Evolutionary conservation across 2,113 vertebrate genomes (phyloP), one percentile per base, ranked within the genome.

Genomic region (Platycercus adscitus): DNA sequence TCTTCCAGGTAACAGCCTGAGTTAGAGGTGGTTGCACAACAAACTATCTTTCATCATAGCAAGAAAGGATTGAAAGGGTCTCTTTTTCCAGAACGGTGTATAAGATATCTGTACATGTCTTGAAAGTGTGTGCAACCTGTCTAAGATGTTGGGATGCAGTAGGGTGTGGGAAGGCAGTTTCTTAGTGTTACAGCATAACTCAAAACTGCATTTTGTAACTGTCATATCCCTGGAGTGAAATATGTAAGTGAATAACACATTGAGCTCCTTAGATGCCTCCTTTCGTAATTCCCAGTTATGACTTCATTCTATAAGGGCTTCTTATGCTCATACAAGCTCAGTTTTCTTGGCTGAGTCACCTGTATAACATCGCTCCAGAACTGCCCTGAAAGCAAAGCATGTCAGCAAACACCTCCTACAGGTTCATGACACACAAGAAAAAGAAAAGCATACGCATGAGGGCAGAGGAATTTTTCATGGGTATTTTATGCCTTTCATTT

Each of bases 351-450:
- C 65, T 73, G 72, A 93, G 61, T 88, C 95, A 91, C 68, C 86
- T 7, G 1, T 88, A 86, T 71, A 92, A 46, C 6, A 2, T 81
- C 43, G 65, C 52, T 95, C 39, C 72, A 84, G 72, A 94, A 65
- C 69, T 90, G 78, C 80, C 80, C 83, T 37, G 80, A 86, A 86
- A 95, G 76, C 64, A 88, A 93, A 75, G 55, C 61, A 10, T 81
- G 31, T 94, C 93, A 96, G 77, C 88, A 91, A 93, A 95, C 91
- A 90, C 92, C 80, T 96, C 76, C 82, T 64, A 81, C 86, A 60
- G 83, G 44, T 86, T 55, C 80, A 68, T 13, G 49, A 86, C 77
- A 86, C 80, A 88, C 46, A 92, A 78, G 44, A 83, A 86, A 85
- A 95, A 63, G 71, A 91, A 93, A 93, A 88, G 80, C 77, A 93